phyloP scores from a whole-genome alignment of 1,140 invertebrate genomes.

The Drosophila suzukii region DNA sequence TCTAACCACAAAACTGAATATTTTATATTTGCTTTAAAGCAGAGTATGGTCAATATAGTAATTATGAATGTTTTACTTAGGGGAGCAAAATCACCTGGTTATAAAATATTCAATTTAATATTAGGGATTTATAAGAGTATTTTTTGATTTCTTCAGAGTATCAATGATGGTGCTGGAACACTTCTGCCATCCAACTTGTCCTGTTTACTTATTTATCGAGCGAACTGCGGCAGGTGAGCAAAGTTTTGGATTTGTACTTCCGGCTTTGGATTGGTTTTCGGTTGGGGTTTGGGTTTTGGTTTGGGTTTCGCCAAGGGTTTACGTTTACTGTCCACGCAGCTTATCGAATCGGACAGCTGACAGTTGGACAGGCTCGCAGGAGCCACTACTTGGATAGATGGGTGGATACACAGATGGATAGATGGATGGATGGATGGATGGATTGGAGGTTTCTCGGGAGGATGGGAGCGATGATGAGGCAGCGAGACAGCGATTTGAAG shows the following conservation, averaged over 20 bases:
- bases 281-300: conserved; percentile 14
- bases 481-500: conserved; percentile 53
- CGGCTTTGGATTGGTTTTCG: conserved; percentile 16
- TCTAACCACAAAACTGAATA: no score
- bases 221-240: conserved; percentile 35
- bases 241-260: conserved; percentile 18
- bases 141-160: not conserved
- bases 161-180: not conserved
- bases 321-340: conserved; percentile 37
- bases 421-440: not conserved
- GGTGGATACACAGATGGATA: conserved; percentile 2
- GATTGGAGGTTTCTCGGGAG: not conserved
- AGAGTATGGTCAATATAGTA: no score
- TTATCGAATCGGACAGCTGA: conserved; percentile 72
- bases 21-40: no score
- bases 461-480: conserved; percentile 18
- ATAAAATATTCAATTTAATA: not conserved
- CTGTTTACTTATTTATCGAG: conserved; percentile 55
- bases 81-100: no score
- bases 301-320: conserved; percentile 16
- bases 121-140: not conserved
- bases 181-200: not conserved
- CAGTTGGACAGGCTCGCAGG: conserved; percentile 38
- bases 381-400: conserved; percentile 7
- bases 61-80: no score